Conservation (phyloP, 2,888 invertebrate genomes). For the Zaprionus lineosus region DNA sequence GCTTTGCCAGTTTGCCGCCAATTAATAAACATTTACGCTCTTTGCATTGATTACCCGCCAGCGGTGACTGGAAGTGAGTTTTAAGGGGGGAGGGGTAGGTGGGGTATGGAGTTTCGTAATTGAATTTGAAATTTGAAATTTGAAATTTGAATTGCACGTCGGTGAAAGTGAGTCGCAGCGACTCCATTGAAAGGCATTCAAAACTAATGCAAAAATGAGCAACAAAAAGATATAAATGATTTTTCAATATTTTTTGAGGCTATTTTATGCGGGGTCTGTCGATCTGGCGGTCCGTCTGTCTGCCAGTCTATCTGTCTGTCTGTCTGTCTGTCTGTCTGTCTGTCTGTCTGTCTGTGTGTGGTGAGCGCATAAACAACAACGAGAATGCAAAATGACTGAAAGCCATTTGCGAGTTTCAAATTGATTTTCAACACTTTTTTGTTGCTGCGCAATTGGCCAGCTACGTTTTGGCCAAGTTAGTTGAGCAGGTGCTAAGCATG, state of each 20-base stretch:
- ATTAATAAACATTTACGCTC: constrained; percentile 69
- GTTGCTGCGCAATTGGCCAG: constrained; percentile 50
- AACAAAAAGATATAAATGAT: not conserved
- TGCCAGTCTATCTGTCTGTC: not conserved
- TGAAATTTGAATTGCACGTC: constrained; percentile 23
- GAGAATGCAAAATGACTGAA: constrained; percentile 16
- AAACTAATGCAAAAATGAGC: constrained; percentile 27
- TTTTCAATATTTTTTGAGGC: not conserved
- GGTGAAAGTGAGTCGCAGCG: constrained; percentile 64
- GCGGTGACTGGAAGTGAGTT: constrained; percentile 51
- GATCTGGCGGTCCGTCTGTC: constrained; percentile 11
- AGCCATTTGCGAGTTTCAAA: constrained; percentile 41
- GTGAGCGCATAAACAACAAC: constrained; percentile 55
- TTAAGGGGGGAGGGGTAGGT: constrained; percentile 59
- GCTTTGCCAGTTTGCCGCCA: constrained; percentile 36
- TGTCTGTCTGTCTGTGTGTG: constrained; percentile 27
- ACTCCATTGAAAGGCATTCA: constrained; percentile 37
- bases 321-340: constrained; percentile 13
- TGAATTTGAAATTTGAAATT: constrained; percentile 65
- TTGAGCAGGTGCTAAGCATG: constrained; percentile 45
- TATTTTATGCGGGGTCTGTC: too few relatives aligned
- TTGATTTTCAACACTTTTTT: constrained; percentile 20
- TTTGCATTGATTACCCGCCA: constrained; percentile 55
- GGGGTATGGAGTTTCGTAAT: constrained; percentile 66
- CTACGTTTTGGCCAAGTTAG: constrained; percentile 17